phyloP scores from a whole-genome alignment of 2,888 invertebrate species.

The Drosophila pullipes region DNA sequence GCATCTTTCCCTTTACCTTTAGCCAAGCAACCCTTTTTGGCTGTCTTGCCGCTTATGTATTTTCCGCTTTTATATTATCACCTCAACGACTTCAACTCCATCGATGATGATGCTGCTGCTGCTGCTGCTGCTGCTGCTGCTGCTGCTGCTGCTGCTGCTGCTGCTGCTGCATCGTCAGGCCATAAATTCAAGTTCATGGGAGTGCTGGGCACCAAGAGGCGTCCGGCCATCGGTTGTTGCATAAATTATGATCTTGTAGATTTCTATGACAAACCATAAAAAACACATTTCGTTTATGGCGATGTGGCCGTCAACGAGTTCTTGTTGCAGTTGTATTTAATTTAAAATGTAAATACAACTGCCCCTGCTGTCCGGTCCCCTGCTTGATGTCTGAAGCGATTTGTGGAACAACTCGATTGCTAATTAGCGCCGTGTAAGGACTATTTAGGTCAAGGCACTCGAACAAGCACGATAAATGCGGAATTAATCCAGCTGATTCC shows the following conservation, averaged over 20 bases:
- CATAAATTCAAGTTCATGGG: slow-evolving; percentile 69
- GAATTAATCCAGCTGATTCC: slow-evolving; percentile 61
- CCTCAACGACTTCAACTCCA: slow-evolving; percentile 59
- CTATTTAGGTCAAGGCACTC: slow-evolving; percentile 63
- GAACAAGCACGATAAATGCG: slow-evolving; percentile 40
- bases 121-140: too few relatives aligned
- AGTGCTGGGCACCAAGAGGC: slow-evolving; percentile 3
- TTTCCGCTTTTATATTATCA: slow-evolving; percentile 75
- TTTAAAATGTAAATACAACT: slow-evolving; percentile 62
- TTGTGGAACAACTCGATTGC: slow-evolving; percentile 24
- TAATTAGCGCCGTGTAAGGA: slow-evolving; percentile 44
- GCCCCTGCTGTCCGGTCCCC: neutral
- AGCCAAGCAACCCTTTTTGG: slow-evolving; percentile 29
- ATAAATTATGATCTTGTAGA: slow-evolving; percentile 77
- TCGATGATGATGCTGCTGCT: slow-evolving; percentile 38
- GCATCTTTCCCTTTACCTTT: slow-evolving; percentile 7
- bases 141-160: slow-evolving; percentile 6
- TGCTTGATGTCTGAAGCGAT: neutral
- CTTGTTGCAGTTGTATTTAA: slow-evolving; percentile 56
- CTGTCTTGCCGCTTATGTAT: slow-evolving; percentile 55
- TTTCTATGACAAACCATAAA: slow-evolving; percentile 76
- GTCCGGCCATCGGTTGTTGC: slow-evolving; percentile 46
- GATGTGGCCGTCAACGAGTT: slow-evolving; percentile 38
- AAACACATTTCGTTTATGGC: slow-evolving; percentile 71
- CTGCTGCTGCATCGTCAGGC: slow-evolving; percentile 46